A percentile compares a stretch with the other conserved stretches of the same genome.
phyloP scores from a whole-genome alignment of 1,140 invertebrate genomes.

The Chironomus tepperi region DNA sequence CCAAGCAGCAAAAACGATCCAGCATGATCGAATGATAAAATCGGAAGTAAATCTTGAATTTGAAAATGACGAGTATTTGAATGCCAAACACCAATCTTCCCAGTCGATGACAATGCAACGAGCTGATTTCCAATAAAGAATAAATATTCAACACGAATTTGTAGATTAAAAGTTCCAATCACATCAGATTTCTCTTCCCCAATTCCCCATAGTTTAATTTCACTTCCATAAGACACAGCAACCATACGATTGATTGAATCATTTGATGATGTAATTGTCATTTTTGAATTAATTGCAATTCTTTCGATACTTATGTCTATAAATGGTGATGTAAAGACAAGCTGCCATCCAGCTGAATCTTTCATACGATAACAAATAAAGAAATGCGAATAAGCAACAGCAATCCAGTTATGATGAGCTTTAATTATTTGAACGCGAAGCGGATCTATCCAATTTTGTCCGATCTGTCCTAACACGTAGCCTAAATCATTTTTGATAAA shows the following conservation, averaged over 20 bases:
- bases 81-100: conserved; percentile 99
- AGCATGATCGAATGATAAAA: conserved; percentile 92
- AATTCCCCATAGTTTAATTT: conserved; percentile 84
- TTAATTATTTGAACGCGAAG: conserved; percentile 87
- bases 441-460: conserved; percentile 65
- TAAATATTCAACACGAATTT: conserved; percentile 87
- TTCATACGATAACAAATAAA: conserved; percentile 91
- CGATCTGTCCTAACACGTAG: conserved; percentile 51
- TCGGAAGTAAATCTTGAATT: conserved; percentile 89
- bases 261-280: conserved; percentile 43
- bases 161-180: conserved; percentile 78
- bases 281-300: conserved; percentile 91
- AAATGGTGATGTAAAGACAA: conserved; percentile 86
- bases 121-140: conserved; percentile 97
- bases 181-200: conserved; percentile 72
- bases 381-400: conserved; percentile 91
- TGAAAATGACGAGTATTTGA: conserved; percentile 98
- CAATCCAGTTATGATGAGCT: conserved; percentile 97
- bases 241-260: conserved; percentile 65
- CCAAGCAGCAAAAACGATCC: conserved; percentile 91
- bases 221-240: conserved; percentile 75
- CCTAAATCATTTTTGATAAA: conserved; percentile 60
- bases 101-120: conserved; percentile 82
- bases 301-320: conserved; percentile 84
- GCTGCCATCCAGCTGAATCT: conserved; percentile 92